phyloP scores from a whole-genome alignment of 1,140 invertebrate genomes.

The Drosophila erecta region DNA sequence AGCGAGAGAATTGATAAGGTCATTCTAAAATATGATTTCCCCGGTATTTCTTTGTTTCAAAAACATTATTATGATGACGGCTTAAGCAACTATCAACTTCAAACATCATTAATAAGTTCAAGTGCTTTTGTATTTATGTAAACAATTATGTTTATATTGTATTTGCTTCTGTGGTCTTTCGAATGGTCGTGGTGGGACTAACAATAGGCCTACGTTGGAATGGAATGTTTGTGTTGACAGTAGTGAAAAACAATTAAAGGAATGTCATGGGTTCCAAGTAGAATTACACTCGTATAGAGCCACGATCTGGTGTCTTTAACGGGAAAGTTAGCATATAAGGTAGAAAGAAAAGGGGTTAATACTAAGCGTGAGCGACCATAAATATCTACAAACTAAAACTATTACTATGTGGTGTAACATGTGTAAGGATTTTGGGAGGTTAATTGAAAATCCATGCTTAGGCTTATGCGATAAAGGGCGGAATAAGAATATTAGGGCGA shows the following conservation, averaged over 20 bases:
- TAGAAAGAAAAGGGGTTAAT: slow-evolving; percentile 44
- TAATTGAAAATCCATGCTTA: neutral
- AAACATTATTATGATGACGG: too few species aligned
- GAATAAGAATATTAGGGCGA: neutral
- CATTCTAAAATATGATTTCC: neutral
- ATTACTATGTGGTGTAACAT: slow-evolving; percentile 13
- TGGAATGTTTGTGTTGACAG: slow-evolving; percentile 34
- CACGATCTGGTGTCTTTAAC: neutral
- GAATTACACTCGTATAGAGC: neutral
- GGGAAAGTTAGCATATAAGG: slow-evolving; percentile 1
- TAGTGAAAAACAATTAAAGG: neutral
- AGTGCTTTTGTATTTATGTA: slow-evolving; percentile 15
- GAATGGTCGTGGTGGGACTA: slow-evolving; percentile 21
- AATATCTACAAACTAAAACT: slow-evolving; percentile 57
- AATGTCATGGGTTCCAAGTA: slow-evolving; percentile 1
- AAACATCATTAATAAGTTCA: slow-evolving; percentile 16
- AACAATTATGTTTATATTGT: slow-evolving; percentile 37
- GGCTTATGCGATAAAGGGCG: neutral
- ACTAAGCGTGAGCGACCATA: slow-evolving; percentile 58
- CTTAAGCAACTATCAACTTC: neutral
- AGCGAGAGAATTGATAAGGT: too few species aligned
- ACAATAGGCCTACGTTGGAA: slow-evolving; percentile 29
- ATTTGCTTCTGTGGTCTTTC: slow-evolving; percentile 33
- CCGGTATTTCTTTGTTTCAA: neutral
- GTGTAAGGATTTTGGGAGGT: neutral